These are phyloP conservation scores for Patiria pectinifera DNA, from an alignment of 53 echinoderm and acorn worm genomes.

Conservation along the genomic window DNA sequence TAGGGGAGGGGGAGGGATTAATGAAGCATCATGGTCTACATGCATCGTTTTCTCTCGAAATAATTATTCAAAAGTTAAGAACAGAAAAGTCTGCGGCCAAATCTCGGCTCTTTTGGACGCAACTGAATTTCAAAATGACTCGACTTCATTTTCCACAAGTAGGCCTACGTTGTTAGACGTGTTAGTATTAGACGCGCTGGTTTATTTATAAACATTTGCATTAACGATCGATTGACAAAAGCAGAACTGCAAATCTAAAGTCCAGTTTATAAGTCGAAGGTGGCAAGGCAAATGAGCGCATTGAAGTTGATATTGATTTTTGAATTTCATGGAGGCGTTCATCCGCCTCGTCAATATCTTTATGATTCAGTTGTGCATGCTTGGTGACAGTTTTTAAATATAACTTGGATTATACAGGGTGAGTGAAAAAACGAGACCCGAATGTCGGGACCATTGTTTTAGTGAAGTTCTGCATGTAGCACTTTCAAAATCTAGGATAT, in stretches of 20 bases:
- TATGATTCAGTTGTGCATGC: neutral
- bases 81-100: too few species aligned
- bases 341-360: neutral
- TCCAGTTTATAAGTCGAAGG: neutral
- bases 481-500: too few species aligned
- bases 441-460: too few species aligned
- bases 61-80: too few species aligned
- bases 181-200: neutral
- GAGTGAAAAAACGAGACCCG: too few species aligned
- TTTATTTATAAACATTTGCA: neutral
- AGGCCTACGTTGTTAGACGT: neutral
- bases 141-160: neutral
- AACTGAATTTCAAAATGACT: neutral
- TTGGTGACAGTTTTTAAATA: neutral
- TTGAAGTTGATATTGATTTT: neutral
- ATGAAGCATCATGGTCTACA: too few species aligned
- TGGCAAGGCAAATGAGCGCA: neutral
- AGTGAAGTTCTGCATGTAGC: too few species aligned
- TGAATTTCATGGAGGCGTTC: neutral
- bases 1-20: too few species aligned
- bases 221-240: neutral
- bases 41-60: too few species aligned
- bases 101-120: neutral
- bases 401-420: neutral
- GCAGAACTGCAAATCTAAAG: neutral